phyloP scores from a whole-genome alignment of 1,140 invertebrate genomes.

The Matsumurasca onukii region DNA sequence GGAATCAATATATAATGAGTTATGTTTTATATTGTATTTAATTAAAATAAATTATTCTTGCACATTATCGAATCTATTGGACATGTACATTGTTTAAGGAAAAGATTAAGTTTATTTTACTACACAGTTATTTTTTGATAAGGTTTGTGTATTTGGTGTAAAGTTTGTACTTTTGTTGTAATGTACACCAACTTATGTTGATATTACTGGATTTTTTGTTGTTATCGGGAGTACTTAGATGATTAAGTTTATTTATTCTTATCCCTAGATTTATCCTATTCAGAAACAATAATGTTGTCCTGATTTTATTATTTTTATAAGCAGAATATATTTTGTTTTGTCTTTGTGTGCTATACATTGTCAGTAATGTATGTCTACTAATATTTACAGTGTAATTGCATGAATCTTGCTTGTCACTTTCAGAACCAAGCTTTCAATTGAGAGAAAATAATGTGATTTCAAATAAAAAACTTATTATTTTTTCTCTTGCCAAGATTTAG shows the following conservation, averaged over 20 bases:
- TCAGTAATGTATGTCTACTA: too few relatives aligned
- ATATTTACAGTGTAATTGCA: too few relatives aligned
- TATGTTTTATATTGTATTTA: not conserved
- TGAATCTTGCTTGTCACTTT: too few relatives aligned
- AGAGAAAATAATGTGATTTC: too few relatives aligned
- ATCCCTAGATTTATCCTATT: too few relatives aligned
- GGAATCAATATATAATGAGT: not conserved
- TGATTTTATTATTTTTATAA: too few relatives aligned
- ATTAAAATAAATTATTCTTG: not conserved
- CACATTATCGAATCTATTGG: not conserved
- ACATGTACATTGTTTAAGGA: not conserved
- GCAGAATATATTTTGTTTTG: too few relatives aligned
- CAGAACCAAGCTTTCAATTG: too few relatives aligned
- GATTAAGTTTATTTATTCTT: constrained; percentile 6
- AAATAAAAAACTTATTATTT: too few relatives aligned
- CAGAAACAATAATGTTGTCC: too few relatives aligned
- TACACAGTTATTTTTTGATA: not conserved
- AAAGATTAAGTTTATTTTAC: not conserved
- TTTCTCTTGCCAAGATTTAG: too few relatives aligned
- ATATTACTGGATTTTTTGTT: constrained; percentile 21
- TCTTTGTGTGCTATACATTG: too few relatives aligned
- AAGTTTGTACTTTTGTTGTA: constrained; percentile 6
- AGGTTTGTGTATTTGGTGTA: not conserved
- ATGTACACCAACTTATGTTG: not conserved
- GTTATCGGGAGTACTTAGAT: constrained; percentile 22